Percentiles rank a stretch among this genome's conserved stretches.
These are phyloP conservation scores for Clistopyga incitator DNA, from an alignment of 2,888 invertebrate species.

Conservation along the genomic window DNA sequence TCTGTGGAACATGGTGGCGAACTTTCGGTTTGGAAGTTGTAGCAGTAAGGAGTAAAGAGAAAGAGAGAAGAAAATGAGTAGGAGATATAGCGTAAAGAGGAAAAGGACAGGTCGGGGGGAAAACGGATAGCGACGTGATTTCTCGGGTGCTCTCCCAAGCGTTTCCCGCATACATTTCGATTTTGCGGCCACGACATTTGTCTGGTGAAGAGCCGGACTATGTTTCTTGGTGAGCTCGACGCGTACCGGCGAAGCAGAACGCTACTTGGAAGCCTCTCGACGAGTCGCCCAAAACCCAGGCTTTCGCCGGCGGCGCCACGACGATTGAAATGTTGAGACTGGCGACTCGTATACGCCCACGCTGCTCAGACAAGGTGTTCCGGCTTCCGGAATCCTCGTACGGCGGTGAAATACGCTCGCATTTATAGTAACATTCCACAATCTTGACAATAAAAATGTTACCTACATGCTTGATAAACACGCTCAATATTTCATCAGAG, in stretches of 20 bases:
- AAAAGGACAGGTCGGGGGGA: background rate
- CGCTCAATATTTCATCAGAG: background rate
- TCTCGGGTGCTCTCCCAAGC: slow-evolving; percentile 28
- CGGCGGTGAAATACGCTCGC: background rate
- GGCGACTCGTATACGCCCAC: slow-evolving; percentile 18
- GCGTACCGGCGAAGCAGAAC: background rate
- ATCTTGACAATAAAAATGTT: background rate
- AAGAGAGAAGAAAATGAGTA: slow-evolving; percentile 21
- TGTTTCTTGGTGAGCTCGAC: background rate
- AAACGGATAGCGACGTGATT: slow-evolving; percentile 13
- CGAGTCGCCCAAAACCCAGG: background rate
- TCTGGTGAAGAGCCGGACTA: slow-evolving; percentile 25
- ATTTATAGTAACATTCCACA: background rate
- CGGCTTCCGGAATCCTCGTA: slow-evolving; percentile 9
- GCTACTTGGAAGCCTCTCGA: background rate
- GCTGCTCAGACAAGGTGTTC: slow-evolving; percentile 11
- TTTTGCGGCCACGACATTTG: slow-evolving; percentile 64
- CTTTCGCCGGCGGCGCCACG: slow-evolving; percentile 17
- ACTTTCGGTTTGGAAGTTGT: slow-evolving; percentile 44
- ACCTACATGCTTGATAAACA: background rate
- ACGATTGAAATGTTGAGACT: slow-evolving; percentile 56
- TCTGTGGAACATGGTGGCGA: slow-evolving; percentile 54
- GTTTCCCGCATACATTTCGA: slow-evolving; percentile 61
- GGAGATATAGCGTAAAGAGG: background rate
- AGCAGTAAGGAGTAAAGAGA: slow-evolving; percentile 29